phyloP scores from a whole-genome alignment of 2,113 vertebrate species.

The Mohoua ochrocephala region DNA sequence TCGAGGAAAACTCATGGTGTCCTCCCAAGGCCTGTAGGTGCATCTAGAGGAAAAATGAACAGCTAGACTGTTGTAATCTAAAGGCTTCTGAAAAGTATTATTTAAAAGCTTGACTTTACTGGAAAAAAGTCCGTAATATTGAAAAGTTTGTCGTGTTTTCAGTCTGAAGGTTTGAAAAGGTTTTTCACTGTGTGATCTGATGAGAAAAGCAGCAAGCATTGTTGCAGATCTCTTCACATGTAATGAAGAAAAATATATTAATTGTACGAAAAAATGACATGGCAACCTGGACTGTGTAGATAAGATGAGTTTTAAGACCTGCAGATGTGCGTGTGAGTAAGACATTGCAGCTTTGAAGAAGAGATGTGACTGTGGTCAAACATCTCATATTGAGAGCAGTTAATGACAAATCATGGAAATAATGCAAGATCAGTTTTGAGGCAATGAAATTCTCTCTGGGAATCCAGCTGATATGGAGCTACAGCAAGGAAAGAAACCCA shows the following conservation, averaged over 20 bases:
- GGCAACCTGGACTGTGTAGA: not conserved
- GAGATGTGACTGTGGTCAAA: rapidly evolving
- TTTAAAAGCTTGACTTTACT: not conserved
- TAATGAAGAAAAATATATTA: not conserved
- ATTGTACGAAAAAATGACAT: not conserved
- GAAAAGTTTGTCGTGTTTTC: not conserved
- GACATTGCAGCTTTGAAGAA: not conserved
- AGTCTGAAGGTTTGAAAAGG: not conserved
- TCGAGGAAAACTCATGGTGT: not conserved
- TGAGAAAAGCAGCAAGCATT: not conserved
- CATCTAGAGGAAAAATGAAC: not conserved
- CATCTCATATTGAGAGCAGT: not conserved
- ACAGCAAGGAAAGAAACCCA: not conserved
- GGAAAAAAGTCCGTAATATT: not conserved
- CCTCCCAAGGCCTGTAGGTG: not conserved
- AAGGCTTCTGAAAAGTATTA: not conserved
- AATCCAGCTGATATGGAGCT: not conserved
- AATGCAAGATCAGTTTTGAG: not conserved
- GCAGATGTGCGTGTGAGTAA: not conserved
- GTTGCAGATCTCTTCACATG: not conserved
- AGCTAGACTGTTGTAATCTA: not conserved
- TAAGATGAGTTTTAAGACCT: not conserved
- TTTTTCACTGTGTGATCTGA: not conserved
- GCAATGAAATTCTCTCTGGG: not conserved
- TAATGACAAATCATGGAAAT: not conserved